These are phyloP conservation scores for Drosophila sp. DNA, from an alignment of 1,140 invertebrate genomes.

Conservation along the genomic window DNA sequence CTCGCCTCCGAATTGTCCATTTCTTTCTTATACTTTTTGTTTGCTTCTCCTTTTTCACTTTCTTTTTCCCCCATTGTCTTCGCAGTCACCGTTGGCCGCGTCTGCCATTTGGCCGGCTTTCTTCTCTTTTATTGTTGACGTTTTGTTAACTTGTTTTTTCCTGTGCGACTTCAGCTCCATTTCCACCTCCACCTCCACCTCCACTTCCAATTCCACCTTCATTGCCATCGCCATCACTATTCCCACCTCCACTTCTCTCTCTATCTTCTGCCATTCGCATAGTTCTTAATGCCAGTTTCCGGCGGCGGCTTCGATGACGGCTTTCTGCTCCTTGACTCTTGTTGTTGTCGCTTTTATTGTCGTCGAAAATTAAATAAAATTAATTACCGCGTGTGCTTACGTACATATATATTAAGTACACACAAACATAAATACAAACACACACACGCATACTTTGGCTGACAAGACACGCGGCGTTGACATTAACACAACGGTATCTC, in stretches of 20 bases:
- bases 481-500: conserved; percentile 22
- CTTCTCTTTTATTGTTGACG: conserved; percentile 70
- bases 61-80: conserved; percentile 44
- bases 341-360: conserved; percentile 75
- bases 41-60: background rate
- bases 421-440: conserved; percentile 41
- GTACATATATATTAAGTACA: background rate
- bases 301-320: background rate
- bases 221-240: too few species aligned
- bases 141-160: conserved; percentile 82
- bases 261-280: conserved; percentile 24
- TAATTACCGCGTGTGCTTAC: conserved; percentile 76
- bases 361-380: conserved; percentile 83
- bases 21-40: conserved; percentile 19
- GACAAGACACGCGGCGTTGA: conserved; percentile 11
- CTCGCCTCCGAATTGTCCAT: conserved; percentile 22
- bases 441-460: conserved; percentile 3
- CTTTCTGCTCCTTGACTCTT: conserved; percentile 42
- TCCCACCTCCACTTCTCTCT: background rate
- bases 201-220: too few species aligned
- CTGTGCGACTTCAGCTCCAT: conserved; percentile 42
- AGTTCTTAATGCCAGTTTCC: conserved; percentile 36
- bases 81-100: conserved; percentile 45
- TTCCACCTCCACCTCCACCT: background rate
- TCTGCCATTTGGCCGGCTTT: conserved; percentile 61